Base-by-base conservation (phyloP, 2,113 vertebrate genomes). In the Thunnus thynnus region DNA sequence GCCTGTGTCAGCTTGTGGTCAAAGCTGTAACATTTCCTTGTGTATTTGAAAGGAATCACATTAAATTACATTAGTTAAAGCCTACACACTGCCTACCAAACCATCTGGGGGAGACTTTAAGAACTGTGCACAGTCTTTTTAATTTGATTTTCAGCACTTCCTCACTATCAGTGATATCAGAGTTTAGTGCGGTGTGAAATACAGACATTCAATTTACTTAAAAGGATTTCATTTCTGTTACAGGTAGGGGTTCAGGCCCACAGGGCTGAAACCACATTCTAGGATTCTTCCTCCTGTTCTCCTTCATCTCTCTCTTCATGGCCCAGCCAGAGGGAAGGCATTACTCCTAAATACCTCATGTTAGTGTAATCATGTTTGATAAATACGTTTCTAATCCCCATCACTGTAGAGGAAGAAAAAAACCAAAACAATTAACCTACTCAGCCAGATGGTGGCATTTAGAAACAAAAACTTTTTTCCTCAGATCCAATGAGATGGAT, bases 371-470 rank as follows among this genome's bases (percentile, higher is more conserved):
- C 27, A 51, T 41, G 27, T 57, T 32, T 48, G 10, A 36, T 64
- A 22, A 64, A 66, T 65, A 65, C n/a, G 11, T n/a, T n/a, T 36
- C 25, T 47, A 65, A 56, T 48, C 22, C 51, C 9, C 22, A 65
- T 48, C 17, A 65, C 72, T 3, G n/a, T 13, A 64, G 60, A 41
- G 36, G 36, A 41, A 41, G 36, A 41, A 41, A 8, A 8, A 41
- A 41, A 62, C 48, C 4, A 54, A 36, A 36, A 50, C n/a, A 41
- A 69, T 44, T 25, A 70, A 46, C 51, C 13, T n/a, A 56, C 51
- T 41, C 52, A 27, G 55, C 52, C 68, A 72, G 22, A 72, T 30
- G 41, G 55, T 72, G 69, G 17, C 22, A 58, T n/a, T 58, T 22
- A 54, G 66, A 22, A 47, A 55, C 54, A 25, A 55, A 55, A 25